Evolutionary conservation across 2,888 invertebrate genomes (phyloP), one percentile per base, ranked within the genome.

Genomic region (Alsophila aescularia): DNA sequence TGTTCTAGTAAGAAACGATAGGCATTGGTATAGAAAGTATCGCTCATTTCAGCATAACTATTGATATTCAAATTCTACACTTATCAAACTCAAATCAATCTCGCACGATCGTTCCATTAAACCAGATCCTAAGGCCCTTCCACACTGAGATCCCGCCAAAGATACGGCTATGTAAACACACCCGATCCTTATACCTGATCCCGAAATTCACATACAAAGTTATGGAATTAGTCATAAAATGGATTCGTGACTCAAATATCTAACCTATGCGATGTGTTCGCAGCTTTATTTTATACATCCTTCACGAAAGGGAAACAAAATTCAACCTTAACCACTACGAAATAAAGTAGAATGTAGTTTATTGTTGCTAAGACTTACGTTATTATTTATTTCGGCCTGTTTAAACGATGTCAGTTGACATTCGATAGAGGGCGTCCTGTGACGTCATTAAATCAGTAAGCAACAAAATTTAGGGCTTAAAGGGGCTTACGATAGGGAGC

Each of bases 211-310:
- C 90, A 90, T 91, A 90, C 87, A 86, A 88, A 91, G 90, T 91
- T 91, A 91, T 91, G 90, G 90, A 91, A 90, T 91, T 91, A 91
- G 87, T 90, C 90, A 88, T 91, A 91, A 91, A 91, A 91, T 89
- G 89, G 85, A 83, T 87, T 84, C 90, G 90, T 91, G 90, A 90
- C 90, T 90, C 85, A 90, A 91, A 90, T 91, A 87, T 86, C 86
- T 87, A 90, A 87, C 89, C 83, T 87, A 84, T 86, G 83, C 84
- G 80, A 73, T 77, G 75, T 66, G 55, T 47, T 21, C 34, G 16
- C 56, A 45, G 39, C 44, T 49, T 55, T 62, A 70, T 54, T 52
- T 36, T 65, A 35, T 66, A 77, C 57, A 55, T 53, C 43, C 42
- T 31, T 0, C 10, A 0, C 4, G 7, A 7, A 29, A 15, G n/a